Base-by-base conservation (phyloP, 2,113 vertebrate species). In the Nesoenas mayeri region DNA sequence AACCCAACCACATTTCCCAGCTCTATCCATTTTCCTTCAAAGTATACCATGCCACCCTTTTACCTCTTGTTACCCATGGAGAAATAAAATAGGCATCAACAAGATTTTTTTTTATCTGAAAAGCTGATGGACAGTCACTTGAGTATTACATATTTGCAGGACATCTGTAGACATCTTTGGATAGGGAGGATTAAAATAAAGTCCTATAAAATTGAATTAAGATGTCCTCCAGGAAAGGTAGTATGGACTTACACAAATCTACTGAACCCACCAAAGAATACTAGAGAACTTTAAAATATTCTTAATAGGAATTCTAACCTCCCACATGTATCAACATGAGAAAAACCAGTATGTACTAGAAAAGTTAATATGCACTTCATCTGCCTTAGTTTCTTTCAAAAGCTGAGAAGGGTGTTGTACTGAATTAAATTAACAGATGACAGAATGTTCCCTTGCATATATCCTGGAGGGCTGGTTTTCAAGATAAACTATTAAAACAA, bases 321-420 rank as follows among this genome's bases (percentile, higher is more conserved):
- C 64, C 60, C 56, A 88, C 60, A 93, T 91, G 94, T 78, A 94
- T 80, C 94, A 88, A 74, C 75, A 83, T 86, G 47, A 91, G 67
- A 85, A 85, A 91, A 91, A 93, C 81, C 89, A 75, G 57, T 95
- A 82, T 15, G 47, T 38, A 75, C 42, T 57, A 93, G 64, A 19
- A 77, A 70, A 94, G 34, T 69, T 75, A 91, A 31, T 48, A 88
- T 12, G 57, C 36, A 71, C 42, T 90, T 88, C 60, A 91, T 10
- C 34, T 90, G 71, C 22, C 60, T 78, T 56, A 71, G 56, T 38
- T 91, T 92, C 38, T 70, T 85, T 60, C 2, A 5, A 44, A 88
- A 94, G 44, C 44, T 28, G 85, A 64, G 67, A 88, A 87, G 29
- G 57, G 16, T 3, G 4, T 19, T 64, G 62, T 42, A 82, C 38